Percentiles rank a stretch among this genome's conserved stretches.
phyloP scores from a whole-genome alignment of 2,113 vertebrate genomes.

The Probosciger aterrimus region DNA sequence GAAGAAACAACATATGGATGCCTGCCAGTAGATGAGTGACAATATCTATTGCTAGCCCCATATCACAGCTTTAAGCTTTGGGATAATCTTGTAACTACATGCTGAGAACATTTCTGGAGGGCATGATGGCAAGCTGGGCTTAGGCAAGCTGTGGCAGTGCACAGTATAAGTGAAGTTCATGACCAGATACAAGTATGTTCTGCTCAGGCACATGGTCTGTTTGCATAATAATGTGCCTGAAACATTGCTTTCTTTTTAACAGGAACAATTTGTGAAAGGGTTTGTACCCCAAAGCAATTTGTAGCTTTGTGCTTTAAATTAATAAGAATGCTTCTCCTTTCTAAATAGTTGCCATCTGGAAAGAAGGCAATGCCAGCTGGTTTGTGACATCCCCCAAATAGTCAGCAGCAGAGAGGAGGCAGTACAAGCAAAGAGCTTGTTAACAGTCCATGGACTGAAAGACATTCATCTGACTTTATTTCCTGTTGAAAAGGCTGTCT shows the following conservation, averaged over 20 bases:
- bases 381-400: background rate
- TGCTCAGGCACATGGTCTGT: background rate
- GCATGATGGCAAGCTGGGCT: background rate
- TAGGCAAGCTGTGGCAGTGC: background rate
- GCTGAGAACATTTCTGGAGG: background rate
- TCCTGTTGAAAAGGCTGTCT: background rate
- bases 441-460: background rate
- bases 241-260: background rate
- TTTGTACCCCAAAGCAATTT: background rate
- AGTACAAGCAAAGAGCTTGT: background rate
- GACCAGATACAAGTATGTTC: background rate
- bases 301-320: background rate
- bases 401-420: background rate
- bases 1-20: background rate
- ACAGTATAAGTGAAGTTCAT: background rate
- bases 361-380: background rate
- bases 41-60: background rate
- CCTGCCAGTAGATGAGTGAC: background rate
- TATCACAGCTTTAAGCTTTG: background rate
- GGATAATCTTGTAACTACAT: background rate
- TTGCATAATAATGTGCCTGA: background rate
- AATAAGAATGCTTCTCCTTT: background rate
- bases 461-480: background rate
- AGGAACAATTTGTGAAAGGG: background rate
- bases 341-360: background rate